Conservation (phyloP, 2,113 vertebrate species). For the Balaeniceps rex region DNA sequence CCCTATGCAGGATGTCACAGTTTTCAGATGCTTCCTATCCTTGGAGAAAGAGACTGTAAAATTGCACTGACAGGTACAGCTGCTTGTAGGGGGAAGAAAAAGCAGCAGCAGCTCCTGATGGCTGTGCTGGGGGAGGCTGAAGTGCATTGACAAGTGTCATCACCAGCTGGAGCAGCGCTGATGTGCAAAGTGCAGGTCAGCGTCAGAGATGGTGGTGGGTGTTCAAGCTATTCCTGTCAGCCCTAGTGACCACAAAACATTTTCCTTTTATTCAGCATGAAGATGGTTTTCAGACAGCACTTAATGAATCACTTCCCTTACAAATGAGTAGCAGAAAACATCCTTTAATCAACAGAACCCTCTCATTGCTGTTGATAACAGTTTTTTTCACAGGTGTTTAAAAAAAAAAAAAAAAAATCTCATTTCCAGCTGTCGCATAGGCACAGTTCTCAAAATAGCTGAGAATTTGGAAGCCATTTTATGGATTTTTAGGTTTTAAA, state of each 20-base stretch:
- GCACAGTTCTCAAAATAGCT: background rate
- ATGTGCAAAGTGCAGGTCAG: background rate
- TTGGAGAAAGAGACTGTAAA: background rate
- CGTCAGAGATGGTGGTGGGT: background rate
- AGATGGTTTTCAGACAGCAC: background rate
- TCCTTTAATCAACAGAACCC: background rate
- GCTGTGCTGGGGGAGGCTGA: background rate
- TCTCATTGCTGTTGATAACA: background rate
- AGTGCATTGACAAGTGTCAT: background rate
- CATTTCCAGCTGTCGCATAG: background rate
- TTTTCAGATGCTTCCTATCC: background rate
- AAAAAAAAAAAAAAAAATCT: background rate
- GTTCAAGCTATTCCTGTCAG: background rate
- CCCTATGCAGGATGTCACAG: background rate
- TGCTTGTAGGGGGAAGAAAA: background rate
- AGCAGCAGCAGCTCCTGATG: background rate
- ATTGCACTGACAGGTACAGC: background rate
- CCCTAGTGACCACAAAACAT: background rate
- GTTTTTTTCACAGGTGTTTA: background rate
- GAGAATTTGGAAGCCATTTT: background rate
- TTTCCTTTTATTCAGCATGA: background rate
- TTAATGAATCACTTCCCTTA: background rate
- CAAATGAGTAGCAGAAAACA: background rate
- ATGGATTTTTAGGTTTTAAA: background rate
- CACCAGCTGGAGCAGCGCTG: background rate